A percentile compares a stretch with the other conserved stretches of the same genome.
phyloP scores from a whole-genome alignment of 1,140 invertebrate genomes.

The Aplysia californica region DNA sequence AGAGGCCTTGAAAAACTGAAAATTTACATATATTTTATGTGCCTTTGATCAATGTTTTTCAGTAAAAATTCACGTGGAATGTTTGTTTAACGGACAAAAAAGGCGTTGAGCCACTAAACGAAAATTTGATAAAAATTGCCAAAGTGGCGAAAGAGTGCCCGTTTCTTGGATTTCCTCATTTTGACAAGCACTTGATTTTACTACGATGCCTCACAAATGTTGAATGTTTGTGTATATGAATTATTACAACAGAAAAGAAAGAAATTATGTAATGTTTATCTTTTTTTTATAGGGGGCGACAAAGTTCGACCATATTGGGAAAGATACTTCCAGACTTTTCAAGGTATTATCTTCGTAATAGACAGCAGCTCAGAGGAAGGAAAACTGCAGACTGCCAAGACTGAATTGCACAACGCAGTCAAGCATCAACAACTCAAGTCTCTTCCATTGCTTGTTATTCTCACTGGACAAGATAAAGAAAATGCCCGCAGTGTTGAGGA shows the following conservation, averaged over 20 bases:
- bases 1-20: too few relatives aligned
- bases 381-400: slow-evolving; percentile 43
- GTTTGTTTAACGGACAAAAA: too few relatives aligned
- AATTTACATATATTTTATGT: too few relatives aligned
- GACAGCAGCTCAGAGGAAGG: slow-evolving; percentile 47
- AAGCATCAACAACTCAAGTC: slow-evolving; percentile 47
- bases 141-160: too few relatives aligned
- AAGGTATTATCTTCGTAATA: slow-evolving; percentile 61
- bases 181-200: too few relatives aligned
- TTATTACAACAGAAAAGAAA: background rate
- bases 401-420: slow-evolving; percentile 52
- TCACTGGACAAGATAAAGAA: slow-evolving; percentile 48
- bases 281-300: slow-evolving; percentile 51
- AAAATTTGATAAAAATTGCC: too few relatives aligned
- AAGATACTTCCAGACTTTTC: slow-evolving; percentile 52
- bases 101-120: too few relatives aligned
- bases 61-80: too few relatives aligned
- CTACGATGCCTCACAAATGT: too few relatives aligned
- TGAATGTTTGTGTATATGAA: background rate
- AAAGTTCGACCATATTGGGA: slow-evolving; percentile 61
- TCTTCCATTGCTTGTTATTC: slow-evolving; percentile 55
- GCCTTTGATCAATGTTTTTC: too few relatives aligned
- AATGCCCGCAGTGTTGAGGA: slow-evolving; percentile 44
- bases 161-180: too few relatives aligned
- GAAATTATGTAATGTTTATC: background rate